Evolutionary conservation across 35 echinoderm and acorn worm genomes (phyloP).

Genomic region (Ophiothrix spiculata): DNA sequence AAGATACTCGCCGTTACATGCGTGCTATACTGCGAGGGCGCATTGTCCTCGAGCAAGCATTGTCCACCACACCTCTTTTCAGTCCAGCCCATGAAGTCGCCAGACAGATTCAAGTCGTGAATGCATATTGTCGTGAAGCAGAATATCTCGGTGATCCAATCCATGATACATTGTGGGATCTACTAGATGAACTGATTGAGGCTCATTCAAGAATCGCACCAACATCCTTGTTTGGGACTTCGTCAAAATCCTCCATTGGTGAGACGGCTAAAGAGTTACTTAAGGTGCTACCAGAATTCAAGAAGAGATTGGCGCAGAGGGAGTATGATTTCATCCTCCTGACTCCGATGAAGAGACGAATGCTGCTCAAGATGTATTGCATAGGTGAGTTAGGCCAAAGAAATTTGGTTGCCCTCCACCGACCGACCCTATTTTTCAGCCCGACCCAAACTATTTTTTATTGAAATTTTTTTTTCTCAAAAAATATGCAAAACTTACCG

Average conservation of each 20-base stretch:
- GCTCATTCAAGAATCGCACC: constrained; percentile 59
- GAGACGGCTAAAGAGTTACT: constrained; percentile 79
- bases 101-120: constrained; percentile 78
- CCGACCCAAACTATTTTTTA: too few species aligned
- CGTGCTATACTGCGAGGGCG: constrained; percentile 73
- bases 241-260: constrained; percentile 73
- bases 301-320: constrained; percentile 83
- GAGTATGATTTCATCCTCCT: constrained; percentile 95
- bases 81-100: constrained; percentile 88
- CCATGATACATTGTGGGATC: constrained; percentile 94
- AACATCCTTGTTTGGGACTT: constrained; percentile 70
- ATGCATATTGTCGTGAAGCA: constrained; percentile 91
- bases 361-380: constrained; percentile 95
- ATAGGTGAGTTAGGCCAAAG: too few species aligned
- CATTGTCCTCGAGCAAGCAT: constrained; percentile 81
- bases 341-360: constrained; percentile 76
- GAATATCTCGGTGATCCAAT: constrained; percentile 82
- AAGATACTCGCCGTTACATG: constrained; percentile 84
- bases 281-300: constrained; percentile 76
- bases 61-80: constrained; percentile 74
- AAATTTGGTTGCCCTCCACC: too few species aligned
- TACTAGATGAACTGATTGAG: constrained; percentile 84
- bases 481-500: too few species aligned
- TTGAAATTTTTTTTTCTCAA: too few species aligned
- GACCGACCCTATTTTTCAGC: too few species aligned